Percentiles rank a stretch among this genome's conserved stretches.
Conservation (phyloP, 2,797 vertebrate genomes). For the Sus cebifrons region DNA sequence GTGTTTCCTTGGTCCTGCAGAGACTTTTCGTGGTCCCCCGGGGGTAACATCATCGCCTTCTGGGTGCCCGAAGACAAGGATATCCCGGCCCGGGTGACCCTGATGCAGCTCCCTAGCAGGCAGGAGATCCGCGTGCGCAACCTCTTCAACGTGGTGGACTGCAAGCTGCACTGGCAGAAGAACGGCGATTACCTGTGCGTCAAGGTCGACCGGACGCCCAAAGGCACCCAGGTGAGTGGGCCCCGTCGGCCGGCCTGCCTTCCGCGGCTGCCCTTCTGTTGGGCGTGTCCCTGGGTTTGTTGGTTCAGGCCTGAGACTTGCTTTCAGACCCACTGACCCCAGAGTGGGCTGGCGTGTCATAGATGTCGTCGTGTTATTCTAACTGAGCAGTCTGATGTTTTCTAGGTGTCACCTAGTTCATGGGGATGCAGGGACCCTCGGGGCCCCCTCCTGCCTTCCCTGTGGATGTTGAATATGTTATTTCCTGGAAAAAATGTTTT, state of each 20-base stretch:
- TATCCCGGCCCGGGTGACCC: slow-evolving; percentile 98
- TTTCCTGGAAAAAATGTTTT: no score
- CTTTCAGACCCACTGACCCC: not conserved
- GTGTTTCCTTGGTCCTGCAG: slow-evolving; percentile 87
- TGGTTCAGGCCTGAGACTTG: not conserved
- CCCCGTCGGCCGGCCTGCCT: not conserved
- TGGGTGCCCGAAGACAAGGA: slow-evolving; percentile 99
- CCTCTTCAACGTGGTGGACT: slow-evolving; percentile 98
- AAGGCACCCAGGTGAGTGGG: slow-evolving; percentile 95
- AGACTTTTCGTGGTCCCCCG: slow-evolving; percentile 99
- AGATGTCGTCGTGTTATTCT: no score
- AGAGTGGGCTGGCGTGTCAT: no score
- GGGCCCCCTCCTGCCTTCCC: not conserved
- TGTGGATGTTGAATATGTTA: not conserved
- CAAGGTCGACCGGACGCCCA: slow-evolving; percentile 98
- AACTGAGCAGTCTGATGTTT: accelerated
- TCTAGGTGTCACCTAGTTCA: accelerated
- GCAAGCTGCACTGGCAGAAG: slow-evolving; percentile 99
- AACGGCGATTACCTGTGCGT: slow-evolving; percentile 99
- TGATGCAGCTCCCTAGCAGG: slow-evolving; percentile 98
- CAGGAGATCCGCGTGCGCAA: slow-evolving; percentile 99
- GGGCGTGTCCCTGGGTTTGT: accelerated
- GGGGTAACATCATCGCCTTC: slow-evolving; percentile 99
- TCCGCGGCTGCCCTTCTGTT: accelerated
- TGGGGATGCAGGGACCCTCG: not conserved